Percentiles rank a stretch among this genome's conserved stretches.
phyloP scores from a whole-genome alignment of 2,888 invertebrate species.

The Drosophila acutilabella region DNA sequence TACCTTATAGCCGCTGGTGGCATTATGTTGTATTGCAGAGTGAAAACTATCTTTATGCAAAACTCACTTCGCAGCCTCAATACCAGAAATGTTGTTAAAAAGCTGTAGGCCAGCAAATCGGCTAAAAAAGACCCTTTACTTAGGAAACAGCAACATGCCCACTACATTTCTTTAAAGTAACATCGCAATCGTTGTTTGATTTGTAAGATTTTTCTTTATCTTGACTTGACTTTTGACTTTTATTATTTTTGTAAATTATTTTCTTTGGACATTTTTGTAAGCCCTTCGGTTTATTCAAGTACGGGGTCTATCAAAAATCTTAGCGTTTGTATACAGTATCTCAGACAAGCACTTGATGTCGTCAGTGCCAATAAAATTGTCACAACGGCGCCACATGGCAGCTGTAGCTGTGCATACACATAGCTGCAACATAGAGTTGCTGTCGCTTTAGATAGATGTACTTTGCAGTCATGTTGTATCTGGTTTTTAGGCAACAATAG shows the following conservation, averaged over 20 bases:
- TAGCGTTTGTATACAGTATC: constrained; percentile 25
- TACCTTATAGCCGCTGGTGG: constrained; percentile 1
- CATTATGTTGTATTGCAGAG: constrained; percentile 2
- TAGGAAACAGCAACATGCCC: too few relatives aligned
- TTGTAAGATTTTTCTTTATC: too few relatives aligned
- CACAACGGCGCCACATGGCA: constrained; percentile 41
- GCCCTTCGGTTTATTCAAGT: background rate
- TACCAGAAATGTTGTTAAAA: constrained; percentile 14
- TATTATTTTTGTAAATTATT: too few relatives aligned
- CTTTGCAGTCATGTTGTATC: constrained; percentile 32
- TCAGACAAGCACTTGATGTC: constrained; percentile 39
- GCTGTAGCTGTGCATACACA: background rate
- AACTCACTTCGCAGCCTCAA: constrained; percentile 16
- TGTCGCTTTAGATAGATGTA: constrained; percentile 25
- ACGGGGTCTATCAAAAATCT: constrained; percentile 15
- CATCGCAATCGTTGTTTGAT: too few relatives aligned
- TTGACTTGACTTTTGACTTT: too few relatives aligned
- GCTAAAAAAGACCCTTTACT: background rate
- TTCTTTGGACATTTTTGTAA: too few relatives aligned
- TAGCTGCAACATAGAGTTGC: constrained; percentile 3
- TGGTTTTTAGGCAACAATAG: constrained; percentile 65
- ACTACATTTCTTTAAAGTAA: too few relatives aligned
- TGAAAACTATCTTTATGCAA: constrained; percentile 9
- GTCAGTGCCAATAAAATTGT: constrained; percentile 64
- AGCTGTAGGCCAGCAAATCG: background rate